phyloP scores from a whole-genome alignment of 1,140 invertebrate species.

The Subanguina moxae region DNA sequence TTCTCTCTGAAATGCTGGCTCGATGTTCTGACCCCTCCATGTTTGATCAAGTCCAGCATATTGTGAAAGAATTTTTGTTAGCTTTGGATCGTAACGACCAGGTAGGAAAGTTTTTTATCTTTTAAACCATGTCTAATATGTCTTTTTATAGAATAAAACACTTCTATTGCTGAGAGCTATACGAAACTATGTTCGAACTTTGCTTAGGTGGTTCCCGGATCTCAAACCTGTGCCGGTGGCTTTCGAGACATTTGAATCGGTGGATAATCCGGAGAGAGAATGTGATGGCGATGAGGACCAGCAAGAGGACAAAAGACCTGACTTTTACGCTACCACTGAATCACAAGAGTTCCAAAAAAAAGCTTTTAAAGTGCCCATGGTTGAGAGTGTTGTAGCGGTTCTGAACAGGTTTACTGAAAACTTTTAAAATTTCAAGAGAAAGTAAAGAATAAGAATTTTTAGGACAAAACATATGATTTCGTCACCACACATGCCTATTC shows the following conservation, averaged over 20 bases:
- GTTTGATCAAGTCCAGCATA: conserved; percentile 15
- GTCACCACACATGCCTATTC: conserved; percentile 30
- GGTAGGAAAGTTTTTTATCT: conserved; percentile 22
- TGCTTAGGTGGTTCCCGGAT: conserved; percentile 34
- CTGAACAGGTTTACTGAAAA: conserved; percentile 16
- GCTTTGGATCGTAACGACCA: conserved; percentile 36
- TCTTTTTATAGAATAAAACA: conserved; percentile 18
- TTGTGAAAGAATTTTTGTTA: conserved; percentile 32
- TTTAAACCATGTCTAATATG: not conserved
- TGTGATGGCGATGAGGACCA: not conserved
- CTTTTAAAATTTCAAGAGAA: not conserved
- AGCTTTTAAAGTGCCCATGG: not conserved
- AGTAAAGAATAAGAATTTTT: conserved; percentile 18
- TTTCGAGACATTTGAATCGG: not conserved
- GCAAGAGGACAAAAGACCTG: conserved; percentile 12
- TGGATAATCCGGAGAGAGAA: not conserved
- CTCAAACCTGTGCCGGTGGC: conserved; percentile 10
- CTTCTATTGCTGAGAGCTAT: conserved; percentile 26
- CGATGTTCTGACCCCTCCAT: conserved; percentile 21
- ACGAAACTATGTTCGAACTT: conserved; percentile 25
- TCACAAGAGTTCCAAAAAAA: conserved; percentile 15
- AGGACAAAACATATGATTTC: conserved; percentile 44
- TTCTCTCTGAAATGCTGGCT: conserved; percentile 27
- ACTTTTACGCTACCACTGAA: conserved; percentile 3
- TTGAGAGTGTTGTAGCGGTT: conserved; percentile 23